These are phyloP conservation scores for Salvelinus namaycush DNA, from an alignment of 2,113 vertebrate species.

Conservation along the genomic window DNA sequence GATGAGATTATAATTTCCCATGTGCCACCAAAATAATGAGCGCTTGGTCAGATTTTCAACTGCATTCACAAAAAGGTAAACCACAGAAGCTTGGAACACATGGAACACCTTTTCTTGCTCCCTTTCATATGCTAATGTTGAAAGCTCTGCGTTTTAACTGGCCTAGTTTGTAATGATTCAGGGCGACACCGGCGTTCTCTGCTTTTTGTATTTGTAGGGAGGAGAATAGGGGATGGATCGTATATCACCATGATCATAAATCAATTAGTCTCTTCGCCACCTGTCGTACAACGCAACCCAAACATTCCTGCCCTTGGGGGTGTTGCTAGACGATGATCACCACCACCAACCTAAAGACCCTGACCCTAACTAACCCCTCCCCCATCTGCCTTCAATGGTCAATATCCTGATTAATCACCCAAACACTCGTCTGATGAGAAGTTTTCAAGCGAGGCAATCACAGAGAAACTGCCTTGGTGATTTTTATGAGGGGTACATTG, in stretches of 20 bases:
- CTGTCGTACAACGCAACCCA: conserved; percentile 69
- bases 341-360: conserved; percentile 8
- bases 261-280: conserved; percentile 79
- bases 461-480: conserved; percentile 26
- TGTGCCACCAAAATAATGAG: no score
- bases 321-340: conserved; percentile 71
- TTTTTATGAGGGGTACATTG: conserved; percentile 22
- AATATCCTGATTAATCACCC: conserved; percentile 65
- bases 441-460: conserved; percentile 23
- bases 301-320: conserved; percentile 68
- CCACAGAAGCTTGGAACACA: not conserved
- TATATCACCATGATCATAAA: conserved; percentile 78
- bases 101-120: conserved; percentile 12
- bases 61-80: not conserved
- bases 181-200: conserved; percentile 62
- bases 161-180: conserved; percentile 81
- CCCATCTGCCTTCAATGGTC: conserved; percentile 17
- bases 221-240: conserved; percentile 41
- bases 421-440: conserved; percentile 45
- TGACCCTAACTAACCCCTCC: conserved; percentile 38
- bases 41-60: conserved; percentile 55
- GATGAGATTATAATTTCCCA: no score
- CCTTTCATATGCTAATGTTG: conserved; percentile 75
- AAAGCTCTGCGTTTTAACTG: conserved; percentile 67
- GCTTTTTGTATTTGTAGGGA: conserved; percentile 55